These are phyloP conservation scores for Cathartes aura DNA, from an alignment of 2,113 vertebrate genomes.

Conservation along the genomic window DNA sequence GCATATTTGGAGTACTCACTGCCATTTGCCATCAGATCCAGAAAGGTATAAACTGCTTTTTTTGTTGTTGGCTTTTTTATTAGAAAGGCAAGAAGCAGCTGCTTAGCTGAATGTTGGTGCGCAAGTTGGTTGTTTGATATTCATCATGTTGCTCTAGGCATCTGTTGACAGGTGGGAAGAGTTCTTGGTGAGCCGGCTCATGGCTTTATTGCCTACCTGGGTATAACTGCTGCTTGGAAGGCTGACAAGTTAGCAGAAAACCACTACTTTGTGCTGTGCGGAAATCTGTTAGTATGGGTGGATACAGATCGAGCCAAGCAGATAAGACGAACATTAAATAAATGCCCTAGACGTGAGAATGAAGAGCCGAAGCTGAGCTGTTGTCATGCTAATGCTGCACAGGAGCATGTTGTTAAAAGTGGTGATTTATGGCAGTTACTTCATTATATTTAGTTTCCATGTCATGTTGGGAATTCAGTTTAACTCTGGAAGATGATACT, in stretches of 20 bases:
- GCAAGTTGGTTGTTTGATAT: slow-evolving; percentile 51
- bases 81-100: slow-evolving; percentile 46
- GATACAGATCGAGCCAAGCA: neutral
- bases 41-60: neutral
- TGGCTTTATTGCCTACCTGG: slow-evolving; percentile 42
- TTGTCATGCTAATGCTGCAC: neutral
- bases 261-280: neutral
- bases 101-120: slow-evolving; percentile 3
- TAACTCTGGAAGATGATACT: neutral
- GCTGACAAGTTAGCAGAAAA: neutral
- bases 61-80: slow-evolving; percentile 1
- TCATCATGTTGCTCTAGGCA: slow-evolving; percentile 59
- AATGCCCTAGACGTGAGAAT: neutral
- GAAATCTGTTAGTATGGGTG: neutral
- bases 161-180: slow-evolving; percentile 61
- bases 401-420: neutral
- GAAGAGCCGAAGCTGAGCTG: neutral
- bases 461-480: neutral
- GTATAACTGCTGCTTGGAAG: neutral
- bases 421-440: neutral
- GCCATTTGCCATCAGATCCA: neutral
- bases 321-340: neutral
- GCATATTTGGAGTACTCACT: neutral
- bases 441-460: neutral
- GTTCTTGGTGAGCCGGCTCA: slow-evolving; percentile 42